phyloP scores from a whole-genome alignment of 1,140 invertebrate species.

The Varroa destructor region DNA sequence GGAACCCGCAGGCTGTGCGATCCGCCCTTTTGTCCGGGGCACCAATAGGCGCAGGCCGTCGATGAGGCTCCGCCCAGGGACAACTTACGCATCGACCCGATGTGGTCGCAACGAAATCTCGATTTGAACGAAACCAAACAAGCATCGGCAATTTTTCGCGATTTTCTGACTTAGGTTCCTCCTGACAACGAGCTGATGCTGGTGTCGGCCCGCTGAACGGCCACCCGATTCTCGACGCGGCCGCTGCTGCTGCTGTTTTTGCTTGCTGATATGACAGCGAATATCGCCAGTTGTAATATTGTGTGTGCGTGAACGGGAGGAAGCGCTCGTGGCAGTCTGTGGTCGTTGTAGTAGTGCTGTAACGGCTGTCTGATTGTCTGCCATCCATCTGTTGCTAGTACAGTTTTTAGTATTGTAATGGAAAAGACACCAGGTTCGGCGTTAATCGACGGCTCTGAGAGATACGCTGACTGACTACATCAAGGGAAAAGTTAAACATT shows the following conservation, averaged over 20 bases:
- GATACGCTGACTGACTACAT: too few species aligned
- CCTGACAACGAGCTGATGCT: background rate
- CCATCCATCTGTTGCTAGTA: too few species aligned
- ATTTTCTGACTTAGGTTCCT: conserved; percentile 27
- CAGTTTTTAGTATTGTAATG: too few species aligned
- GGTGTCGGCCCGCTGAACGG: background rate
- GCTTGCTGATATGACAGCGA: background rate
- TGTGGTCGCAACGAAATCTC: conserved; percentile 23
- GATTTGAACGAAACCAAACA: conserved; percentile 20
- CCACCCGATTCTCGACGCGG: background rate
- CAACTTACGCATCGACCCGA: conserved; percentile 4
- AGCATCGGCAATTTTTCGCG: conserved; percentile 28
- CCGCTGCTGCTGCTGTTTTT: background rate
- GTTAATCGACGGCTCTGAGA: too few species aligned
- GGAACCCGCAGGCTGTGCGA: too few species aligned
- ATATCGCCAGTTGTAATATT: background rate
- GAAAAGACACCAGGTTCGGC: too few species aligned
- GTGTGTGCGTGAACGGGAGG: background rate
- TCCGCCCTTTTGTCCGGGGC: too few species aligned
- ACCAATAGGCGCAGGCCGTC: background rate
- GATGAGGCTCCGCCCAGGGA: background rate
- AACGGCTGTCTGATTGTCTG: too few species aligned
- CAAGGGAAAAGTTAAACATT: too few species aligned
- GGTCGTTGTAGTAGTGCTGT: background rate
- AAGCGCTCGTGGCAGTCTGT: background rate